phyloP scores from a whole-genome alignment of 2,113 vertebrate species.

The Emydocephalus ijimae region DNA sequence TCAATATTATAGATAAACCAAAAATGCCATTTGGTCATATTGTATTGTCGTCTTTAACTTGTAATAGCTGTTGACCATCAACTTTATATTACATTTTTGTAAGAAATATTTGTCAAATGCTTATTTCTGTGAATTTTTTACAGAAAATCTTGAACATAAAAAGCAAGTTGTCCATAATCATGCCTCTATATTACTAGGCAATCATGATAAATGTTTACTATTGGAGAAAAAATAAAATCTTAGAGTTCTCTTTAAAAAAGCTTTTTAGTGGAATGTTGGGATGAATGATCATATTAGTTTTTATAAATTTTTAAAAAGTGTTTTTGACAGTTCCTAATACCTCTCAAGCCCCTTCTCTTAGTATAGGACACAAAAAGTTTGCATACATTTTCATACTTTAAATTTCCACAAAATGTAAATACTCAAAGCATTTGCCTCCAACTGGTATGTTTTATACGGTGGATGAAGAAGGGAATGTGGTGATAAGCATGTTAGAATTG shows the following conservation, averaged over 20 bases:
- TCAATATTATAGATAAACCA: not conserved
- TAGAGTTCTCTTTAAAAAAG: not conserved
- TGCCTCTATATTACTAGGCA: not conserved
- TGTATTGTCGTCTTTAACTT: not conserved
- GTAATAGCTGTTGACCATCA: not conserved
- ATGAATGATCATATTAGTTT: not conserved
- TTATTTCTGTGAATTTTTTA: not conserved
- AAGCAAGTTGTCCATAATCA: not conserved
- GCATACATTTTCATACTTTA: not conserved
- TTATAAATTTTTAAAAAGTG: not conserved
- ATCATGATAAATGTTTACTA: not conserved
- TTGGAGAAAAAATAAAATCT: not conserved
- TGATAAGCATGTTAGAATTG: not conserved
- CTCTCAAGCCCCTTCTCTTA: not conserved
- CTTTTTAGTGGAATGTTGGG: not conserved
- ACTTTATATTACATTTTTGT: not conserved
- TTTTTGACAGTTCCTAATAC: not conserved
- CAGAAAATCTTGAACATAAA: not conserved
- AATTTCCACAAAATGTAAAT: not conserved
- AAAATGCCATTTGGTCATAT: not conserved
- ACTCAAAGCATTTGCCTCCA: not conserved
- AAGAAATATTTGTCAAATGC: not conserved
- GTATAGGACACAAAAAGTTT: not conserved
- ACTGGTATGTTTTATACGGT: not conserved
- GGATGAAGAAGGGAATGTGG: not conserved